Evolutionary conservation across 2,888 invertebrate species (phyloP), one percentile per base, ranked within the genome.

Genomic region (Polydrusus pterygomalis): DNA sequence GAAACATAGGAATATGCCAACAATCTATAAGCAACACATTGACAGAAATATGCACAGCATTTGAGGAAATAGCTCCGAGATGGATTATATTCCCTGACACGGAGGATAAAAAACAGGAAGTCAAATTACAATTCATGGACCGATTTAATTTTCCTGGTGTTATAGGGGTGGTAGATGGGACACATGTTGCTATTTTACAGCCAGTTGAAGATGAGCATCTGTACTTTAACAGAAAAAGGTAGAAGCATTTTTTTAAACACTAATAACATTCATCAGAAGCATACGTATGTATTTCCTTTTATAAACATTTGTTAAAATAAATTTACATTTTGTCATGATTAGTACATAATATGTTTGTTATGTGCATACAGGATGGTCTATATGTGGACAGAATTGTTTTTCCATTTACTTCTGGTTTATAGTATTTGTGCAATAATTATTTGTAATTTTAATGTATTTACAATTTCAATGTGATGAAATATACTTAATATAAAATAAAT

Each of bases 181-280:
- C 71, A 15, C 67, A 72, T 56, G 64, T 75, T 9, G 71, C 75
- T 30, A 72, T 75, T 51, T 40, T 72, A 30, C 45, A 64, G 18
- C 71, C 75, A 18, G 15, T 20, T 18, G 62, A 75, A 49, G 71
- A 75, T 58, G 71, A 72, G 45, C 75, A 75, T 72, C n/a, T 67
- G 18, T 75, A 75, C 20, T 72, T 75, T 6, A 65, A 72, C 45
- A 30, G 71, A 67, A 75, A 75, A 60, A 62, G 43, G 47, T 64
- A 63, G 1, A 40, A 34, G 30, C 18, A 34, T 15, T 62, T 45
- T 63, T 63, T 49, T 17, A 49, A 49, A 49, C 18, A 49, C 49
- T 49, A 49, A 18, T 45, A 45, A n/a, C 45, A 45, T 45, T 45
- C 45, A 45, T 45, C 45, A 45, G 6, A 45, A 45, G 45, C 45